Percentiles rank a stretch among this genome's conserved stretches.
These are phyloP conservation scores for Apis florea DNA, from an alignment of 1,140 invertebrate genomes.

Conservation along the genomic window DNA sequence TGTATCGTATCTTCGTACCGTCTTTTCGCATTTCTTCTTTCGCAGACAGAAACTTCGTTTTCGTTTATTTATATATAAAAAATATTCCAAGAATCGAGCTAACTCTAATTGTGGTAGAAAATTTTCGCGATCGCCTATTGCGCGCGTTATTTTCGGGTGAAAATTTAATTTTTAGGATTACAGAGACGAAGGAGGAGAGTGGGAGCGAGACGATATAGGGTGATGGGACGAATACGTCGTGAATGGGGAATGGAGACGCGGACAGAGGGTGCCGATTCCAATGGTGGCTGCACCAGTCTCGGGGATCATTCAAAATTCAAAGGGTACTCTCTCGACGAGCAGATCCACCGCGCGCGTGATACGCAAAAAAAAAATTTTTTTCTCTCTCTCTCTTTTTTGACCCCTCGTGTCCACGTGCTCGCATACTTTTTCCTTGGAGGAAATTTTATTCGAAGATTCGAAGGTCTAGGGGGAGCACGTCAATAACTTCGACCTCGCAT, in stretches of 20 bases:
- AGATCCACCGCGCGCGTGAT: constrained; percentile 18
- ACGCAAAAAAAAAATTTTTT: constrained; percentile 9
- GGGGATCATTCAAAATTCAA: constrained; percentile 51
- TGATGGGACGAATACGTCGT: constrained; percentile 47
- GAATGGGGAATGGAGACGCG: not conserved
- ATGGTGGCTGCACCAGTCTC: constrained; percentile 39
- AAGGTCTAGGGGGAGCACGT: no score
- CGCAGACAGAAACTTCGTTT: no score
- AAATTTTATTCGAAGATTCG: no score
- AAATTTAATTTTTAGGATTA: no score
- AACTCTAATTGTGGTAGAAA: no score
- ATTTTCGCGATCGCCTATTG: no score
- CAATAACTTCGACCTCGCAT: no score
- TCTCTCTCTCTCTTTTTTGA: not conserved
- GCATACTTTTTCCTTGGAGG: not conserved
- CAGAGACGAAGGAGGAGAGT: constrained; percentile 2
- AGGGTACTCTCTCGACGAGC: constrained; percentile 18
- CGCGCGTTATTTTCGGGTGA: no score
- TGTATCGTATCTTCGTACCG: no score
- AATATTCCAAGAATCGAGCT: no score
- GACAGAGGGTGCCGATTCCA: constrained; percentile 50
- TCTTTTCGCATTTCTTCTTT: no score
- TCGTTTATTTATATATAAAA: no score
- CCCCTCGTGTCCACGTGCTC: not conserved
- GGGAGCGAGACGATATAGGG: constrained; percentile 35